These are phyloP conservation scores for Tanytarsus gracilentus DNA, from an alignment of 2,888 invertebrate genomes.

Conservation along the genomic window DNA sequence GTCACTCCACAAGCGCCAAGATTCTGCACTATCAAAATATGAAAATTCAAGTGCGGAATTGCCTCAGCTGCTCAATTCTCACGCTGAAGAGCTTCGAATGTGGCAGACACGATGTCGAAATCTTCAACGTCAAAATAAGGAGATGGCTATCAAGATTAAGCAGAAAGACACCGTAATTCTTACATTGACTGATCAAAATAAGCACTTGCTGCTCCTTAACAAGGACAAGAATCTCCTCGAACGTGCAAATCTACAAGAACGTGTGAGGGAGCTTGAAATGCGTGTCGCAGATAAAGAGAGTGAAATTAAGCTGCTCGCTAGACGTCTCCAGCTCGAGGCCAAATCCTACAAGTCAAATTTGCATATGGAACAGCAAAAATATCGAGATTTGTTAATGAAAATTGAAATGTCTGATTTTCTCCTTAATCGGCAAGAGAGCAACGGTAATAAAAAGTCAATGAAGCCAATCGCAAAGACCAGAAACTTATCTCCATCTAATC, in stretches of 20 bases:
- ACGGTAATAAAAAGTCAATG: conserved; percentile 7
- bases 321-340: conserved; percentile 60
- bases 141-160: conserved; percentile 55
- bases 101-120: conserved; percentile 61
- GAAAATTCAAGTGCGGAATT: conserved; percentile 71
- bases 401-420: conserved; percentile 45
- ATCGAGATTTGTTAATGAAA: conserved; percentile 59
- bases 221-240: conserved; percentile 65
- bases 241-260: conserved; percentile 61
- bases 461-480: background rate
- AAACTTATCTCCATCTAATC: conserved; percentile 10
- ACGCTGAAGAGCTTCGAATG: conserved; percentile 66
- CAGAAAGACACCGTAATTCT: conserved; percentile 59
- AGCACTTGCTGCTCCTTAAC: conserved; percentile 58
- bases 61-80: conserved; percentile 64
- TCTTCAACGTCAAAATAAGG: conserved; percentile 54
- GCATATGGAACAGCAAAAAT: conserved; percentile 57
- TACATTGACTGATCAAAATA: conserved; percentile 57
- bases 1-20: conserved; percentile 70
- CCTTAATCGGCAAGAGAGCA: background rate
- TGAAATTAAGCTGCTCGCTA: conserved; percentile 55
- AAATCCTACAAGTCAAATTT: conserved; percentile 67
- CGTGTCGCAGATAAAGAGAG: conserved; percentile 52
- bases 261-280: conserved; percentile 49
- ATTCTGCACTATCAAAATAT: conserved; percentile 64